These are phyloP conservation scores for Hippopotamus amphibius DNA, from an alignment of 2,113 vertebrate species.

Conservation along the genomic window DNA sequence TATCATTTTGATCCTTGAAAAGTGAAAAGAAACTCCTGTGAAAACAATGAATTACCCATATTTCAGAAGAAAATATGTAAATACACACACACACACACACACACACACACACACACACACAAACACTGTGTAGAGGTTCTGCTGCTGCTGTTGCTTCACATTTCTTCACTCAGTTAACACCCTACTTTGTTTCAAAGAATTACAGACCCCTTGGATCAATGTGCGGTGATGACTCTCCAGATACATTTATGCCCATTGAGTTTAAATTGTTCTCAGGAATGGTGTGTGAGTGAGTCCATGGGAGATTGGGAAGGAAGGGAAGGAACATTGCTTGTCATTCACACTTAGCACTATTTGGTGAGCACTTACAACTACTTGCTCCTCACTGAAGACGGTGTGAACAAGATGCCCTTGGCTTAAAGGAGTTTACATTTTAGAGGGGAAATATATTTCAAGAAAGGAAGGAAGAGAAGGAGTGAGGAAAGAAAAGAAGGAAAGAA, in stretches of 20 bases:
- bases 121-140: not conserved
- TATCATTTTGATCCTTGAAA: not conserved
- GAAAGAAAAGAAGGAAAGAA: not conserved
- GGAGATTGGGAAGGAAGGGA: too few species aligned
- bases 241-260: not conserved
- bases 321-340: not conserved
- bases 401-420: not conserved
- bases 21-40: not conserved
- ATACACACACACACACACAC: not conserved
- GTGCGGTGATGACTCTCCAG: not conserved
- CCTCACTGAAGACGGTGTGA: not conserved
- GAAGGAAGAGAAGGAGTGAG: not conserved
- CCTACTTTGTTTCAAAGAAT: not conserved
- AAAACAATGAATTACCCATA: not conserved
- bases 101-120: not conserved
- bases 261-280: not conserved
- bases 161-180: not conserved
- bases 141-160: not conserved
- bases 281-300: not conserved
- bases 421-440: not conserved
- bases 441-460: not conserved
- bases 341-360: not conserved
- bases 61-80: not conserved
- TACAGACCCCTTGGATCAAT: not conserved
- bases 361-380: not conserved